Percentiles rank a stretch among this genome's conserved stretches.
Evolutionary conservation across 2,797 vertebrate genomes (phyloP).

Genomic region (Setipinna tenuifilis): DNA sequence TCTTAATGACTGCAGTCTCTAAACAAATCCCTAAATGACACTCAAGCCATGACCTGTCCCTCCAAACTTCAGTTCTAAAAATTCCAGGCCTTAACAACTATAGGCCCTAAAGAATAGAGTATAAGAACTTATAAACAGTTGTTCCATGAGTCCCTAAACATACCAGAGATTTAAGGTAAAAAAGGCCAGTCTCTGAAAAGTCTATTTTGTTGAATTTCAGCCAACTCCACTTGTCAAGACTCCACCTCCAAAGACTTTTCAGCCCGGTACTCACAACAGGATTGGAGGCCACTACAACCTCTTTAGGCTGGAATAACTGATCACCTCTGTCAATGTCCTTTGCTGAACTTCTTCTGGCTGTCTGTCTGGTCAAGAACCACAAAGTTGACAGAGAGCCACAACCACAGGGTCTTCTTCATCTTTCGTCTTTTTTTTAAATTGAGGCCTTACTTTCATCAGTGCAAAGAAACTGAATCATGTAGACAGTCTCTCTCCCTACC

Average conservation of each 20-base stretch:
- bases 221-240: background rate
- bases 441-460: background rate
- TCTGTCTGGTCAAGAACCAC: too few relatives aligned
- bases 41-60: background rate
- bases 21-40: background rate
- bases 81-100: too few relatives aligned
- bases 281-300: background rate
- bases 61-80: too few relatives aligned
- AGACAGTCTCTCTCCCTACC: background rate
- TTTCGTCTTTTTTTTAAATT: background rate
- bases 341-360: background rate
- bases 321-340: background rate
- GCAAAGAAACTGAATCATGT: conserved; percentile 1
- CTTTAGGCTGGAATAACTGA: background rate
- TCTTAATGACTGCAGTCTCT: background rate
- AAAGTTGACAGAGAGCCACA: background rate
- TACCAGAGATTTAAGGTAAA: background rate
- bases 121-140: background rate
- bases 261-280: background rate
- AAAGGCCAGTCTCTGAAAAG: background rate
- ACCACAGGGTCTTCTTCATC: too few relatives aligned
- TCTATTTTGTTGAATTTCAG: background rate
- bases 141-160: background rate
- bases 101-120: background rate
- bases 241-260: background rate